Evolutionary conservation across 2,797 vertebrate genomes (phyloP).

Genomic region (Cyprinodon diabolis): DNA sequence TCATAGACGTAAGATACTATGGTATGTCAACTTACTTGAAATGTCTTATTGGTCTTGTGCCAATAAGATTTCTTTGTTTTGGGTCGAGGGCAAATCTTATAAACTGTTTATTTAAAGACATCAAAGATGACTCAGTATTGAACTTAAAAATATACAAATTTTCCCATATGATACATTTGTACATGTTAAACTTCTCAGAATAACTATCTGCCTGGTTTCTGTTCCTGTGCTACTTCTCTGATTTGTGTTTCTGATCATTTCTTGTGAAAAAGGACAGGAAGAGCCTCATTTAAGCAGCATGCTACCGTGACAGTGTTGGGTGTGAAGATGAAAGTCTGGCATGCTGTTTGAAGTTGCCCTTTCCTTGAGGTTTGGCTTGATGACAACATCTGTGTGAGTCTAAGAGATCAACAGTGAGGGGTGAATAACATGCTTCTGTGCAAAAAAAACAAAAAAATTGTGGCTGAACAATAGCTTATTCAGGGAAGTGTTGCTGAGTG

Average conservation of each 20-base stretch:
- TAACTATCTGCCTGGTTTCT: neutral
- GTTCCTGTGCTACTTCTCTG: slow-evolving; percentile 10
- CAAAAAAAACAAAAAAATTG: slow-evolving; percentile 13
- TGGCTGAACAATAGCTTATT: slow-evolving; percentile 53
- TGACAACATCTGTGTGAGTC: slow-evolving; percentile 54
- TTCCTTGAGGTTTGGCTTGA: slow-evolving; percentile 42
- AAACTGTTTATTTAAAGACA: neutral
- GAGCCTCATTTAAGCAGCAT: slow-evolving; percentile 44
- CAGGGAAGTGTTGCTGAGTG: slow-evolving; percentile 40
- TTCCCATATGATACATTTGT: neutral
- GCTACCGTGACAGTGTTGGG: slow-evolving; percentile 40
- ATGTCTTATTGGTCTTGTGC: neutral
- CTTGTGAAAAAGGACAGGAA: slow-evolving; percentile 41
- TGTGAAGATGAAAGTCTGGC: slow-evolving; percentile 67
- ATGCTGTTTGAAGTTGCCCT: slow-evolving; percentile 55
- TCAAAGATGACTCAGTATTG: neutral
- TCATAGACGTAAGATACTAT: neutral
- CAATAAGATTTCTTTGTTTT: neutral
- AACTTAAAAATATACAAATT: neutral
- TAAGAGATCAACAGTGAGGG: slow-evolving; percentile 36
- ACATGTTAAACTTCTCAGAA: neutral
- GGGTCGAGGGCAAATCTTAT: neutral
- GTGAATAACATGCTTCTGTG: slow-evolving; percentile 45
- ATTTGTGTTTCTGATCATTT: slow-evolving; percentile 5
- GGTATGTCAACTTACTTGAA: neutral